Percentiles rank a stretch among this genome's conserved stretches.
Evolutionary conservation across 1,140 invertebrate species (phyloP).

Genomic region (Hycleus phaleratus): DNA sequence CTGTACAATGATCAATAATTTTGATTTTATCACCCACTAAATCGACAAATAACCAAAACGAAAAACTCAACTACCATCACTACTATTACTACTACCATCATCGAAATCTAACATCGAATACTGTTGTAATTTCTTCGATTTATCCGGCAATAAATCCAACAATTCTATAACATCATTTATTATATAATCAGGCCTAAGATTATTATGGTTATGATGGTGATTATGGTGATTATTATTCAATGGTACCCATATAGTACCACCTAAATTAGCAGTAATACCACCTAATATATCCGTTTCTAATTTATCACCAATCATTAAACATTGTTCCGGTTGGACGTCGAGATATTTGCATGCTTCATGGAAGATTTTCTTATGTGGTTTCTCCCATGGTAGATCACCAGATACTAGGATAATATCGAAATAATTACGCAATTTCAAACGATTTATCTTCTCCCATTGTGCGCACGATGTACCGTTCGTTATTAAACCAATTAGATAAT

Average conservation of each 20-base stretch:
- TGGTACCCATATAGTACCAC: slow-evolving; percentile 72
- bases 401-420: slow-evolving; percentile 76
- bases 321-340: slow-evolving; percentile 59
- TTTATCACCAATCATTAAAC: slow-evolving; percentile 81
- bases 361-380: slow-evolving; percentile 72
- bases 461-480: slow-evolving; percentile 76
- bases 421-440: slow-evolving; percentile 56
- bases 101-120: slow-evolving; percentile 22
- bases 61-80: slow-evolving; percentile 32
- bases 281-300: slow-evolving; percentile 79
- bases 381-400: slow-evolving; percentile 75
- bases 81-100: slow-evolving; percentile 36
- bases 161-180: slow-evolving; percentile 32
- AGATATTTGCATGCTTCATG: slow-evolving; percentile 65
- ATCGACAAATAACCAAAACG: background rate
- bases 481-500: slow-evolving; percentile 68
- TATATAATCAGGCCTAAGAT: slow-evolving; percentile 28
- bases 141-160: slow-evolving; percentile 21
- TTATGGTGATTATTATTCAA: slow-evolving; percentile 23
- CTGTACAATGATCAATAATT: too few species aligned
- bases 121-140: too few species aligned
- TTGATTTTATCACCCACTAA: background rate
- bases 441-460: slow-evolving; percentile 78
- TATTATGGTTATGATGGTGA: slow-evolving; percentile 5
- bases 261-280: slow-evolving; percentile 64